phyloP scores from a whole-genome alignment of 2,888 invertebrate species.

The Tipula helvola region DNA sequence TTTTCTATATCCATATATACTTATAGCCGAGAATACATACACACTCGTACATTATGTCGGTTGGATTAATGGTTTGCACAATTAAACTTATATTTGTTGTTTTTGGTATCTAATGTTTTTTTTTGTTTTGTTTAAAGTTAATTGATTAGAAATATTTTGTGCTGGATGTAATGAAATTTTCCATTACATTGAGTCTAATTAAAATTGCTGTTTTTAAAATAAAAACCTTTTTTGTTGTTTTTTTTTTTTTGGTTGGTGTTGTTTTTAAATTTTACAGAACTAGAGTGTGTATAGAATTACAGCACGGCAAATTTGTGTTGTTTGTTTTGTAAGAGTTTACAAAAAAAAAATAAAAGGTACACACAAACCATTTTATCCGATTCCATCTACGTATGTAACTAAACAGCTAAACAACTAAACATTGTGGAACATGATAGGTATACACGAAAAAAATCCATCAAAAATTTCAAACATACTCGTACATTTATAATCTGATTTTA shows the following conservation, averaged over 20 bases:
- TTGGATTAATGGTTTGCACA: background rate
- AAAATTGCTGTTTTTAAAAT: background rate
- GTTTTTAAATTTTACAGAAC: background rate
- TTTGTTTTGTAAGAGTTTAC: background rate
- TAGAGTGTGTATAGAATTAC: background rate
- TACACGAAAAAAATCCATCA: background rate
- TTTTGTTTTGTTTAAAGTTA: background rate
- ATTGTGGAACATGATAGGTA: background rate
- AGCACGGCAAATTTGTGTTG: background rate
- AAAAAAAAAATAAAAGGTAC: background rate
- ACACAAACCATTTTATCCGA: background rate
- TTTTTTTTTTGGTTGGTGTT: background rate
- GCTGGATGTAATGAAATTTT: background rate
- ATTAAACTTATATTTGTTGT: background rate
- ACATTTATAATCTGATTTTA: background rate
- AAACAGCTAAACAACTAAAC: background rate
- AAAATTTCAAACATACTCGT: background rate
- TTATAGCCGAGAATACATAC: background rate
- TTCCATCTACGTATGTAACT: background rate
- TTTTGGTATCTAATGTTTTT: background rate
- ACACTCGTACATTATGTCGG: background rate
- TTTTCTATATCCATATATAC: background rate
- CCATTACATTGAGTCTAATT: background rate
- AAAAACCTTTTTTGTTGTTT: background rate
- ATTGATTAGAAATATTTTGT: background rate